Base-by-base conservation (phyloP, 2,888 invertebrate genomes). In the Diadegma fenestrale region DNA sequence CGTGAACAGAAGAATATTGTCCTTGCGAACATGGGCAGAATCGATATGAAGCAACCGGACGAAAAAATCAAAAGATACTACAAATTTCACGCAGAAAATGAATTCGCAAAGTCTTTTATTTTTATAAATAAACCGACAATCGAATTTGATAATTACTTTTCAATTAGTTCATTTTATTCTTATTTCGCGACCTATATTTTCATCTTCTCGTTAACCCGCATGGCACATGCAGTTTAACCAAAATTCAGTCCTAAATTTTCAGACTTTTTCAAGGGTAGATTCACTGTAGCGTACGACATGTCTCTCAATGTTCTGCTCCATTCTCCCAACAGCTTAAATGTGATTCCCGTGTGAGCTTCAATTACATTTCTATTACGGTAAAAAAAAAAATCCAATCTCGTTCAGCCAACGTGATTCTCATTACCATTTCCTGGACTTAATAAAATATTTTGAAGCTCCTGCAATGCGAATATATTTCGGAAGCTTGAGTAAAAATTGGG, bases 1-100 rank as follows among this genome's bases (percentile, higher is more conserved):
- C 37, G 26, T n/a, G 58, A 22, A 54, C 54, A 17, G 26, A 58
- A 41, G 22, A 58, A 58, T 54, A 54, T 51, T 22, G 58, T 58
- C 10, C 22, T 61, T 10, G 58, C 26, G 30, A 61, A 73, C n/a
- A 22, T 72, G 22, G 73, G 5, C 33, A n/a, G 45, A 37, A n/a
- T 1, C 51, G 12, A 54, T 51, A 37, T 19, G 54, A 54, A 54
- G 7, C 4, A 1, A 10, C n/a, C 10, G 33, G 14, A 14, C 58
- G 19, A 43, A 66, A 66, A 66, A 14, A 22, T 14, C 12, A 43
- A 17, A 10, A 22, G 19, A 10, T 43, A 58, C 14, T 51, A 5
- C 19, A 51, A 19, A 2, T 51, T 51, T 51, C 17, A 0, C 19
- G 19, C 17, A 14, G 19, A 7, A 6, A 8, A 51, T 51, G 3